Evolutionary conservation across 2,888 invertebrate genomes (phyloP), one percentile per base, ranked within the genome.

Genomic region (Drosophila anomelani): DNA sequence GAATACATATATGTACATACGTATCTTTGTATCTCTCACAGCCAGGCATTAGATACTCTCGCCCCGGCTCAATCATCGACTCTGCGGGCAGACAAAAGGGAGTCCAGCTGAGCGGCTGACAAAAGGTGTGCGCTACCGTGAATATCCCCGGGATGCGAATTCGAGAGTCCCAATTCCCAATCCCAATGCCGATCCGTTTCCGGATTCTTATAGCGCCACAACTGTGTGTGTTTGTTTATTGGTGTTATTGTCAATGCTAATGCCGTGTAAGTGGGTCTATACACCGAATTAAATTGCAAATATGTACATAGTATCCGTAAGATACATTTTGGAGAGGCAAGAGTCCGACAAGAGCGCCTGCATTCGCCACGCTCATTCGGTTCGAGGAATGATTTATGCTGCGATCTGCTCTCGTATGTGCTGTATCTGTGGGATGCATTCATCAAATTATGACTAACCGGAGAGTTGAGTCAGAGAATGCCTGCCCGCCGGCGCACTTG

Each of bases 221-320:
- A 58, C 62, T 62, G 46, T 64, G 46, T 46, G 29, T 66, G 55
- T 66, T 67, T 80, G 44, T 76, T 74, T 77, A 54, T 54, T 46
- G 66, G 34, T 58, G 61, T 55, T 32, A 68, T 68, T 77, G 71
- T 80, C 51, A 39, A 36, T 56, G 43, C 56, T 69, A 81, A 75
- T 75, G 71, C 76, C 75, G 60, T 76, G 66, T 75, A 80, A 84
- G 81, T 81, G 81, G 47, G n/a, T 47, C 17, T 17, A 38, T 51
- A n/a, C 55, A 53, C 51, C 51, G 51, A 53, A 53, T 53, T 49
- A 49, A 49, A 49, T 49, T 8, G 32, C 49, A 49, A 20, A 47
- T 32, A 32, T 47, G 47, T 32, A 34, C 51, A 34, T 34, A 34
- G 51, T 39, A 63, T 47, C 63, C 5, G 23, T 10, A 5, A 46